phyloP scores from a whole-genome alignment of 1,140 invertebrate genomes.

The Solenopsis invicta region DNA sequence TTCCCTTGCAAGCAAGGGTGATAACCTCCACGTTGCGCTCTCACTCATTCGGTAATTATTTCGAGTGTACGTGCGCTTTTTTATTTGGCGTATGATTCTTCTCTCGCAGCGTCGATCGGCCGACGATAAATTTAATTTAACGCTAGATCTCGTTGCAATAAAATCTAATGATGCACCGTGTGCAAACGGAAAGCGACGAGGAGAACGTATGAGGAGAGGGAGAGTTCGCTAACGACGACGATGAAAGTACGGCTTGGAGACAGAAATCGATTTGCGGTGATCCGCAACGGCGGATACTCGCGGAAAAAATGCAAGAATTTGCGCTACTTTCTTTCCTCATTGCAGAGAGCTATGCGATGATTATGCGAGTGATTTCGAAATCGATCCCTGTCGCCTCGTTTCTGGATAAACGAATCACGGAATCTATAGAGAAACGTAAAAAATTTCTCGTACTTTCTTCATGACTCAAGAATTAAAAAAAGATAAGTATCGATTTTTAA shows the following conservation, averaged over 20 bases:
- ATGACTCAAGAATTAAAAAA: not conserved
- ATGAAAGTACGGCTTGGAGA: constrained; percentile 69
- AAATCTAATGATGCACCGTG: constrained; percentile 62
- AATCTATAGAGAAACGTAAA: constrained; percentile 1
- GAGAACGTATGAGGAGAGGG: constrained; percentile 31
- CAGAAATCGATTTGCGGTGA: constrained; percentile 67
- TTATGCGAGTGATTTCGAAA: constrained; percentile 63
- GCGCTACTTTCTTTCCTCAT: constrained; percentile 67
- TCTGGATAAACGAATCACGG: not conserved
- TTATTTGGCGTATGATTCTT: not conserved
- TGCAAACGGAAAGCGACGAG: constrained; percentile 49
- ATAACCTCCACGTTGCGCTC: constrained; percentile 12
- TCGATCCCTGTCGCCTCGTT: constrained; percentile 58
- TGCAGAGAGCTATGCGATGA: constrained; percentile 49
- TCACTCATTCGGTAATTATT: constrained; percentile 31
- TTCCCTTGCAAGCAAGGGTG: not conserved
- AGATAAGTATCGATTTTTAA: not conserved
- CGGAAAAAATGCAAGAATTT: constrained; percentile 71
- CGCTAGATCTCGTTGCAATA: constrained; percentile 49
- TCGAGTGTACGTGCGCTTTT: not conserved
- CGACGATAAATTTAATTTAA: constrained; percentile 58
- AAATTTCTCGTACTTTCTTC: not conserved
- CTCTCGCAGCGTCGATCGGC: not conserved
- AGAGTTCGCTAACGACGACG: constrained; percentile 46
- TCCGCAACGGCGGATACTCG: constrained; percentile 44